A percentile compares a stretch with the other conserved stretches of the same genome.
phyloP scores from a whole-genome alignment of 2,797 vertebrate genomes.

The Labroides dimidiatus region DNA sequence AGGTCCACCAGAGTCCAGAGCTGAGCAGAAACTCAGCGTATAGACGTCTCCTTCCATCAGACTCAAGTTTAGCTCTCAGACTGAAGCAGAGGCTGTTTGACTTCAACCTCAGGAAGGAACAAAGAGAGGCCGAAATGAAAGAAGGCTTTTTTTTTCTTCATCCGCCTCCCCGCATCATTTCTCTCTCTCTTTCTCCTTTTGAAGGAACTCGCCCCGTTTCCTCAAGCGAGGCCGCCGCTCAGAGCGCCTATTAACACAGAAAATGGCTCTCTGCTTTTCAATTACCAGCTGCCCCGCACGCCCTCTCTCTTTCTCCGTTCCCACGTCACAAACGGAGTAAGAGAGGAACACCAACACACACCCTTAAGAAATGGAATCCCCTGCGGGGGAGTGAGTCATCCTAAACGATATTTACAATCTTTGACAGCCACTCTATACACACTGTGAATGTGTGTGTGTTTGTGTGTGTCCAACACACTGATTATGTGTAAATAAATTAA shows the following conservation, averaged over 20 bases:
- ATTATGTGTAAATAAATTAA: background rate
- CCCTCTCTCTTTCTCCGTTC: background rate
- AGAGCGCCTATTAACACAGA: conserved; percentile 6
- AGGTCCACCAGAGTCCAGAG: conserved; percentile 12
- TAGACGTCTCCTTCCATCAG: conserved; percentile 15
- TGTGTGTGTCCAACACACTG: background rate
- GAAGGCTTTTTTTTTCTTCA: background rate
- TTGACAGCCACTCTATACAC: conserved; percentile 8
- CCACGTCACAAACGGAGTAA: background rate
- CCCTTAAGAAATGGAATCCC: conserved; percentile 11
- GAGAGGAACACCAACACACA: conserved; percentile 5
- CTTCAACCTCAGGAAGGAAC: background rate
- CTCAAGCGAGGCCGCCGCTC: background rate
- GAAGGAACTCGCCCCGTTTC: background rate
- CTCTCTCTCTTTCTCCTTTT: background rate
- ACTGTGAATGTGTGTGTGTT: background rate
- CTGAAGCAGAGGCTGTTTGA: background rate
- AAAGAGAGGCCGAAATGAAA: background rate
- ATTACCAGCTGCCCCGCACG: conserved; percentile 15
- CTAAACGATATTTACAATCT: conserved; percentile 30
- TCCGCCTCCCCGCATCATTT: background rate
- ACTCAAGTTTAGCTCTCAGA: background rate
- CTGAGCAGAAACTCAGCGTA: background rate
- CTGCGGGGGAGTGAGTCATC: conserved; percentile 26
- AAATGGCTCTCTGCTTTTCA: conserved; percentile 33